A percentile compares a stretch with the other conserved stretches of the same genome.
phyloP scores from a whole-genome alignment of 2,888 invertebrate species.

The Synergus gifuensis region DNA sequence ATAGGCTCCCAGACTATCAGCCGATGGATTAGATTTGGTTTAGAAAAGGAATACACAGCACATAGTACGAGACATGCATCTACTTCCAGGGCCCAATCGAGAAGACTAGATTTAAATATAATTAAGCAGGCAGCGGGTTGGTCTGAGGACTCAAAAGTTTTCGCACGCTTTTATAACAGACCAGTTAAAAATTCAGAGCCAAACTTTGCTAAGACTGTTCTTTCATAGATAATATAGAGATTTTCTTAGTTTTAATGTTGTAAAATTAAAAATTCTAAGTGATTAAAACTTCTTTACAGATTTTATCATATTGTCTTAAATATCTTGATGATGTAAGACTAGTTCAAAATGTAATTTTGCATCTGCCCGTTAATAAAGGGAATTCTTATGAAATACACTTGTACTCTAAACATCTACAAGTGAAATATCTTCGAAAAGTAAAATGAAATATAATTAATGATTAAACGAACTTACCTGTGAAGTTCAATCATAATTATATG shows the following conservation, averaged over 20 bases:
- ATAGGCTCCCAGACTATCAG: not conserved
- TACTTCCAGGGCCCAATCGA: not conserved
- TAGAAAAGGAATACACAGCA: not conserved
- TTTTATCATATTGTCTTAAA: too few relatives aligned
- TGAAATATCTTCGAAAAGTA: not conserved
- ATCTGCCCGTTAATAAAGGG: too few relatives aligned
- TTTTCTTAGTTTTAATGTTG: too few relatives aligned
- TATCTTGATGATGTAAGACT: too few relatives aligned
- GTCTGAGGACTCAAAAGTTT: slow-evolving; percentile 39
- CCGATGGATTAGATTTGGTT: not conserved
- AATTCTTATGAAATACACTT: too few relatives aligned
- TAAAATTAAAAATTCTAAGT: too few relatives aligned
- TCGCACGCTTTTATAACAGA: slow-evolving; percentile 47
- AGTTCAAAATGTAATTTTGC: too few relatives aligned
- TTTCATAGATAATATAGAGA: too few relatives aligned
- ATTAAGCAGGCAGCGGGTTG: slow-evolving; percentile 43
- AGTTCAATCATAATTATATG: not conserved
- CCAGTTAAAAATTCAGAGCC: not conserved
- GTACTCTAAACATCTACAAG: too few relatives aligned
- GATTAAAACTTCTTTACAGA: too few relatives aligned
- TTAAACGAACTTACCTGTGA: not conserved
- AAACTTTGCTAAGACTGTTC: too few relatives aligned
- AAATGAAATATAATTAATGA: not conserved
- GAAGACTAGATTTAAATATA: not conserved
- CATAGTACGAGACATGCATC: slow-evolving; percentile 12